These are phyloP conservation scores for Aphaenogaster rudis DNA, from an alignment of 1,140 invertebrate genomes.

Conservation along the genomic window DNA sequence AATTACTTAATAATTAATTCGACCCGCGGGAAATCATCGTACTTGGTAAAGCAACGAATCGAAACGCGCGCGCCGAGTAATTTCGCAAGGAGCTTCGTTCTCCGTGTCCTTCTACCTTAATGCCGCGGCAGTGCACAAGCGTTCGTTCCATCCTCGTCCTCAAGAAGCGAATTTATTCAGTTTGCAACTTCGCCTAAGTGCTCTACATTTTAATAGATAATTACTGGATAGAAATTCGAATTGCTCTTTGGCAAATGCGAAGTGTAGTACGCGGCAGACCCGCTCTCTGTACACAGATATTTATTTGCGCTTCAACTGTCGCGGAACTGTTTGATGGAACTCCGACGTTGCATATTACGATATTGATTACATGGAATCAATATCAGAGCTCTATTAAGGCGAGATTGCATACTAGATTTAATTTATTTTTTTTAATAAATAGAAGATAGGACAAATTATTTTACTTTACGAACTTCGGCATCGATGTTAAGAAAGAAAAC, in stretches of 20 bases:
- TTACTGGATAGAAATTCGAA: constrained; percentile 61
- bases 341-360: constrained; percentile 26
- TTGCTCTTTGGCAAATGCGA: constrained; percentile 35
- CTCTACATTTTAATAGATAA: constrained; percentile 65
- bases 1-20: constrained; percentile 67
- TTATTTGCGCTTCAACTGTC: constrained; percentile 51
- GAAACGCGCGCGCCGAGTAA: constrained; percentile 52
- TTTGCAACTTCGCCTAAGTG: constrained; percentile 56
- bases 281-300: constrained; percentile 27
- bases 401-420: constrained; percentile 26
- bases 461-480: not conserved
- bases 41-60: constrained; percentile 53
- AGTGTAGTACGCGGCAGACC: not conserved
- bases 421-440: constrained; percentile 5
- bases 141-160: constrained; percentile 26
- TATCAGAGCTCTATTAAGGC: constrained; percentile 17
- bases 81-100: constrained; percentile 56
- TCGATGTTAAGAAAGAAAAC: not conserved
- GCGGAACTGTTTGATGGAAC: constrained; percentile 1
- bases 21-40: constrained; percentile 61
- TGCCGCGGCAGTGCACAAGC: constrained; percentile 3
- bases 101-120: constrained; percentile 51
- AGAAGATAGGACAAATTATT: not conserved
- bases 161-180: constrained; percentile 62
- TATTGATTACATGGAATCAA: constrained; percentile 27